phyloP scores from a whole-genome alignment of 2,888 invertebrate genomes.

The Mylabris sibirica region DNA sequence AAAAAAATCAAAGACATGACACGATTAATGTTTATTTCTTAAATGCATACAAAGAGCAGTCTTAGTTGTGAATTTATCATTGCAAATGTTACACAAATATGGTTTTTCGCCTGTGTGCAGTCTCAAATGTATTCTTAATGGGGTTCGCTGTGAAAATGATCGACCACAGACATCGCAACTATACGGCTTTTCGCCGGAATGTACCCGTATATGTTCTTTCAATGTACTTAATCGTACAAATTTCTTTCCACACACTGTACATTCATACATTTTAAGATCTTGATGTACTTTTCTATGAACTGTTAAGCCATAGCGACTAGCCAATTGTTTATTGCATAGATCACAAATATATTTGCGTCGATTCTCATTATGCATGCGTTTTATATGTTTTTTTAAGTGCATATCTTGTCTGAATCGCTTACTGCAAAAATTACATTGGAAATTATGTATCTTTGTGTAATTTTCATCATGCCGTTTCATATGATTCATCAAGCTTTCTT shows the following conservation, averaged over 20 bases:
- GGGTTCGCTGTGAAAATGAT: slow-evolving; percentile 42
- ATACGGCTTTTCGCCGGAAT: slow-evolving; percentile 64
- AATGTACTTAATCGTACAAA: slow-evolving; percentile 33
- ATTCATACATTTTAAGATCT: background rate
- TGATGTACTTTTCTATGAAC: slow-evolving; percentile 18
- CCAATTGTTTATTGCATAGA: slow-evolving; percentile 62
- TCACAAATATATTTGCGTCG: slow-evolving; percentile 53
- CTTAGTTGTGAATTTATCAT: slow-evolving; percentile 24
- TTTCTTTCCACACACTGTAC: background rate
- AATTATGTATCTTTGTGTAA: slow-evolving; percentile 34
- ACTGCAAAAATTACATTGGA: slow-evolving; percentile 42
- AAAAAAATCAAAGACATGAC: background rate
- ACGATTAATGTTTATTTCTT: slow-evolving; percentile 9
- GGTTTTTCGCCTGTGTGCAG: slow-evolving; percentile 41
- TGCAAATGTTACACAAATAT: slow-evolving; percentile 33
- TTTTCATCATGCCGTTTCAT: slow-evolving; percentile 40
- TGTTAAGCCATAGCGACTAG: slow-evolving; percentile 62
- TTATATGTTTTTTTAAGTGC: slow-evolving; percentile 22
- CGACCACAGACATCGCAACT: slow-evolving; percentile 53
- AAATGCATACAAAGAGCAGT: slow-evolving; percentile 1
- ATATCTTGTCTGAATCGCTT: slow-evolving; percentile 54
- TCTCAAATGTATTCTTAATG: slow-evolving; percentile 30
- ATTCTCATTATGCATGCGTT: slow-evolving; percentile 42
- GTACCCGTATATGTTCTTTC: slow-evolving; percentile 64
- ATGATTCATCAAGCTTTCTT: slow-evolving; percentile 43